These are phyloP conservation scores for Malurus elegans DNA, from an alignment of 2,113 vertebrate species.

Conservation along the genomic window DNA sequence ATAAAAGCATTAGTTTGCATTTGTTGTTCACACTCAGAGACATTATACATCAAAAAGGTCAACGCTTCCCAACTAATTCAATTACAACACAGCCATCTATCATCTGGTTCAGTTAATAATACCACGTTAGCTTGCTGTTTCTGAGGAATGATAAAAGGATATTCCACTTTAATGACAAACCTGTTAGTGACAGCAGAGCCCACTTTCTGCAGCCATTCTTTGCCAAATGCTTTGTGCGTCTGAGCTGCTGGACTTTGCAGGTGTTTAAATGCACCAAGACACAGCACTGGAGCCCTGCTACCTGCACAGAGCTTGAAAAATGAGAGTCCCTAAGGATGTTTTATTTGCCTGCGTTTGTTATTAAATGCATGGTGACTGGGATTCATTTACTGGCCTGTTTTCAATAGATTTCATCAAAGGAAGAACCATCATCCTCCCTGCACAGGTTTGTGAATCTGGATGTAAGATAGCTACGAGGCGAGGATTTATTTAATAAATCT, in stretches of 20 bases:
- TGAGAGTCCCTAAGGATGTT: neutral
- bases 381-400: conserved; percentile 22
- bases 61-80: conserved; percentile 66
- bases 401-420: conserved; percentile 8
- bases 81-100: conserved; percentile 62
- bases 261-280: neutral
- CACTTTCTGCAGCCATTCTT: neutral
- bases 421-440: neutral
- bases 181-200: neutral
- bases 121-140: neutral
- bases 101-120: conserved; percentile 19
- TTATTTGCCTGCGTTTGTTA: conserved; percentile 12
- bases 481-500: conserved; percentile 40
- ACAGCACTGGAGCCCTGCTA: neutral
- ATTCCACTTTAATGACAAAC: neutral
- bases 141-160: neutral
- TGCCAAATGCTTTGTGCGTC: neutral
- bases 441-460: neutral
- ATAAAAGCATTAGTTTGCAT: conserved; percentile 62
- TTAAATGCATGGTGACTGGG: neutral
- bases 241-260: neutral
- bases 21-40: conserved; percentile 57
- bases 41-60: conserved; percentile 67
- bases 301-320: neutral
- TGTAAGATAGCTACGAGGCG: conserved; percentile 15